Evolutionary conservation across 2,888 invertebrate genomes (phyloP).

Genomic region (Chromoteleia sp.): DNA sequence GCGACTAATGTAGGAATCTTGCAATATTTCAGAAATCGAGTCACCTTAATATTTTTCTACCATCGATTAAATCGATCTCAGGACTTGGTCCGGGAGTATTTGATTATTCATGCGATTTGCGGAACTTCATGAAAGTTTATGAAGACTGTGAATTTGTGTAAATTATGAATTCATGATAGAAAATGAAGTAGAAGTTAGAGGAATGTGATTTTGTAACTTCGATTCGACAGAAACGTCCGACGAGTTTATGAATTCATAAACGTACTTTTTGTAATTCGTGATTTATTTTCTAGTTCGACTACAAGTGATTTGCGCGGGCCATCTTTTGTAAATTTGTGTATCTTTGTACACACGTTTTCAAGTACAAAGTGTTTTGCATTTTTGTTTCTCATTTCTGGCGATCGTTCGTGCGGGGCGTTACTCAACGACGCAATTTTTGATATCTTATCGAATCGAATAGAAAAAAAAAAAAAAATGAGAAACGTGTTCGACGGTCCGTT

Average conservation of each 20-base stretch:
- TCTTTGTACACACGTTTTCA: conserved; percentile 47
- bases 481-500: conserved; percentile 39
- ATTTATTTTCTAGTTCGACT: conserved; percentile 39
- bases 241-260: conserved; percentile 38
- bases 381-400: conserved; percentile 50
- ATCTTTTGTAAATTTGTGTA: conserved; percentile 46
- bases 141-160: conserved; percentile 35
- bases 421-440: not conserved
- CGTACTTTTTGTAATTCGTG: conserved; percentile 38
- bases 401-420: not conserved
- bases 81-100: conserved; percentile 19
- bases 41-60: conserved; percentile 16
- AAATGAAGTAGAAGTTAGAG: not conserved
- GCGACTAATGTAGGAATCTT: not conserved
- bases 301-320: conserved; percentile 23
- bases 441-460: not conserved
- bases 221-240: conserved; percentile 6
- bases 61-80: conserved; percentile 39
- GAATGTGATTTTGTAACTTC: conserved; percentile 22
- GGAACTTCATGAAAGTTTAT: conserved; percentile 30
- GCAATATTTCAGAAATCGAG: not conserved
- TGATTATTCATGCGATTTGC: conserved; percentile 20
- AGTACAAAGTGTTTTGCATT: conserved; percentile 64
- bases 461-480: conserved; percentile 28
- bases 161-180: conserved; percentile 38